Evolutionary conservation across 2,888 invertebrate species (phyloP), one percentile per base, ranked within the genome.

Genomic region (Chymomyza caudatula): DNA sequence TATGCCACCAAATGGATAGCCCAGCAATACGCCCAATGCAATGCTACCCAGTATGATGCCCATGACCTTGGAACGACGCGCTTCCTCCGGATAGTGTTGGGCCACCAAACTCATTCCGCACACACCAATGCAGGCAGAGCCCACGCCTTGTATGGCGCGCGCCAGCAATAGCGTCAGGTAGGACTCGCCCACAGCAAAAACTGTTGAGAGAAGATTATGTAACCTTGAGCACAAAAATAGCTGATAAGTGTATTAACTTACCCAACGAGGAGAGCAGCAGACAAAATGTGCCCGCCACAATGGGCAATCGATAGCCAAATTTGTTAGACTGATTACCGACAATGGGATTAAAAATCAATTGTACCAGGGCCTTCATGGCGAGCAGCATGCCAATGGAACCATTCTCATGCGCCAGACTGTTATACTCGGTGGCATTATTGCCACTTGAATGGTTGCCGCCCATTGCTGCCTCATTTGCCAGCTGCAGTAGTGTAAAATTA

Each of bases 101-200:
- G 96, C 96, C 56, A 96, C 92, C 76, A 96, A 90, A 72, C 95
- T 95, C 95, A 96, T 95, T 43, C 96, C 96, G 78, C 95, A 93
- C 4, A 96, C 94, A 17, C 94, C 93, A 64, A 95, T 93, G 74
- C 95, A 94, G 0, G 96, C 94, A 1, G 96, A 96, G 8, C 95
- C 95, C 60, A 96, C 91, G 0, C 96, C 96, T 87, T 96, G 96
- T 15, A 96, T 89, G 57, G 94, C 94, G 68, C 96, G 91, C 0
- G 96, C 96, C 55, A 95, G 80, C 73, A 96, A 92, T 69, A 96
- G 90, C 3, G 93, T 90, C 63, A 91, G 91, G 88, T 94, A 96
- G 2, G 93, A 93, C 85, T 94, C 93, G 1, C 95, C 95, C 76
- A 94, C 92, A 2, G 95, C 94, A 90, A 95, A 96, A 67, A 95